Evolutionary conservation across 2,113 vertebrate genomes (phyloP), one percentile per base, ranked within the genome.

Genomic region (Smithornis capensis): DNA sequence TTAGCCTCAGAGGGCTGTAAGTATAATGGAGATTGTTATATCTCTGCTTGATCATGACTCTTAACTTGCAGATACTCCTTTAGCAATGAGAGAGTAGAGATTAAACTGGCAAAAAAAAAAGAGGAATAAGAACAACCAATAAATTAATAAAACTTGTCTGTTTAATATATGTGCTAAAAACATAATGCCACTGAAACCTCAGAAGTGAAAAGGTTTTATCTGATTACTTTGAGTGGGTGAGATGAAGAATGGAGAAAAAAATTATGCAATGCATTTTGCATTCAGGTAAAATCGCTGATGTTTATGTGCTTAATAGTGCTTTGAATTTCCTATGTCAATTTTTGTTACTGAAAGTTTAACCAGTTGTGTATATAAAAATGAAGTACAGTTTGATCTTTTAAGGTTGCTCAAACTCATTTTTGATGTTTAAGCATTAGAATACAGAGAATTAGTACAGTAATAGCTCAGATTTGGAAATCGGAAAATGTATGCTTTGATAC

Each of bases 221-320:
- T 90, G 95, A 93, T 89, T 93, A 94, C 24, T 59, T 70, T 85
- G 47, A 86, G 91, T 84, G 80, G 69, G 33, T 74, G 65, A 93
- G 27, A 19, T 81, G 68, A 94, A 88, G 56, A 93, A 86, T 49
- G 15, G 35, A 9, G 7, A 47, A 73, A 89, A 89, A 92, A 78
- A 70, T 10, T 55, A 45, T 12, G 47, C n/a, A 87, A 89, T 37
- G 10, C 14, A 42, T 90, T 92, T 84, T 83, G 8, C 23, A 76
- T 92, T 83, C 73, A 76, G 44, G 65, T 52, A 92, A 92, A 94
- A 84, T 79, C n/a, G 33, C 38, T 92, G 62, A 90, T 84, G 62
- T 69, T 97, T 93, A 62, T 64, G 33, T 85, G 33, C 23, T 82
- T 87, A 87, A 87, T 49, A 45, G 45, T 22, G 17, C 74, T 91